phyloP scores from a whole-genome alignment of 2,113 vertebrate species.

The Aramus guarauna region DNA sequence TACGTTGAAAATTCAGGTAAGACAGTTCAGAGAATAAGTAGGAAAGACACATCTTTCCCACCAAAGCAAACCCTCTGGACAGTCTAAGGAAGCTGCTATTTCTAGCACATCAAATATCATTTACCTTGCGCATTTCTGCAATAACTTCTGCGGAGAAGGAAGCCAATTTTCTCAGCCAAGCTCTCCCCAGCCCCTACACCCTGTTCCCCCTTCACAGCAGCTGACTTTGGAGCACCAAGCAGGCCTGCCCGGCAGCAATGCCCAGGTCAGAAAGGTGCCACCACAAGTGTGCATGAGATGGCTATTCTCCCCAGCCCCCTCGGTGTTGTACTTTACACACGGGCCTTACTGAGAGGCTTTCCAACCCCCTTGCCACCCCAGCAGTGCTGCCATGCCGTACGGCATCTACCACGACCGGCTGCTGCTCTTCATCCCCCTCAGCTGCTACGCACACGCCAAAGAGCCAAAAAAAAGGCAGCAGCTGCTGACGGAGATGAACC shows the following conservation, averaged over 20 bases:
- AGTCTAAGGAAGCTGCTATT: background rate
- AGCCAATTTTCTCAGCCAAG: background rate
- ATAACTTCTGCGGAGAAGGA: background rate
- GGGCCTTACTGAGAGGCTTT: background rate
- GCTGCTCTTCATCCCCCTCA: background rate
- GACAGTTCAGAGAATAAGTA: background rate
- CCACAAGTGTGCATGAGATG: rapidly evolving
- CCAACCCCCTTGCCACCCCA: no score
- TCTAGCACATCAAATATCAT: background rate
- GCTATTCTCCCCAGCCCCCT: background rate
- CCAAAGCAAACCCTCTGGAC: background rate
- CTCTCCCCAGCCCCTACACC: background rate
- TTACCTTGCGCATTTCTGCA: background rate
- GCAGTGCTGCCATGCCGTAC: rapidly evolving
- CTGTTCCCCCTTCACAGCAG: background rate
- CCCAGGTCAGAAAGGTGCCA: background rate
- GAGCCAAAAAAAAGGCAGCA: background rate
- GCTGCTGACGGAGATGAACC: background rate
- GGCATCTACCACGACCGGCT: rapidly evolving
- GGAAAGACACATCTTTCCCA: background rate
- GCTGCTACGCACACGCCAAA: background rate
- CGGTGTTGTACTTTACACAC: background rate
- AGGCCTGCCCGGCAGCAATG: background rate
- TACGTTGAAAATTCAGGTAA: background rate
- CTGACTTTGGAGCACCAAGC: background rate